Conservation (phyloP, 2,797 vertebrate genomes). For the Neosilurus mollespiculum region DNA sequence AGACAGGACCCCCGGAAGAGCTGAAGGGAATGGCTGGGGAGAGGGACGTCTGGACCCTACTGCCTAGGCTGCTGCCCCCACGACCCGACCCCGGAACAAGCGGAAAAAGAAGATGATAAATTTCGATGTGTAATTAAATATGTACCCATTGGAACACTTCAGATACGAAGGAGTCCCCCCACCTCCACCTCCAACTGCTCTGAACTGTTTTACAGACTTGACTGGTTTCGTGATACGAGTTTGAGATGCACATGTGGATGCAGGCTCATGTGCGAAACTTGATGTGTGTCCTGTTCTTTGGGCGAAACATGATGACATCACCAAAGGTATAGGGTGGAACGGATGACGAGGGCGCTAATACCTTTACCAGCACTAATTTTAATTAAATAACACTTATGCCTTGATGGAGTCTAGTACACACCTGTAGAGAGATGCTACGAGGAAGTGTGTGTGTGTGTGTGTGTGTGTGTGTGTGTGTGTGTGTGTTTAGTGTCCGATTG, state of each 20-base stretch:
- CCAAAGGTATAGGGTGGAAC: neutral
- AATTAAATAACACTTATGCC: no score
- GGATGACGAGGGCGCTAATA: neutral
- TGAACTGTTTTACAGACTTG: no score
- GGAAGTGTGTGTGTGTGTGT: slow-evolving; percentile 9
- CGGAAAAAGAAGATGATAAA: no score
- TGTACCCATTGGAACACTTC: neutral
- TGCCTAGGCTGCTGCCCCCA: no score
- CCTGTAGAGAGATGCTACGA: slow-evolving; percentile 1
- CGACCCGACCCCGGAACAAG: no score
- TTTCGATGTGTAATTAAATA: no score
- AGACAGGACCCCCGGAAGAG: neutral
- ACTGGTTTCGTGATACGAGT: neutral
- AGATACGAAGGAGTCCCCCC: neutral
- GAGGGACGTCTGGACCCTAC: no score
- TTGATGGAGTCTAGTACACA: neutral
- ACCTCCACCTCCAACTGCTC: no score
- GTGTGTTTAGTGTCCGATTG: neutral
- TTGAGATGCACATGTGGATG: neutral
- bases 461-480: slow-evolving; percentile 19
- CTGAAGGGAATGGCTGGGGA: no score
- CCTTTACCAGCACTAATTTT: neutral
- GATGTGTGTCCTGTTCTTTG: neutral
- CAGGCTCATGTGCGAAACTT: neutral
- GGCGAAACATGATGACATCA: neutral